Base-by-base conservation (phyloP, 2,797 vertebrate species). In the Rhincodon typus region DNA sequence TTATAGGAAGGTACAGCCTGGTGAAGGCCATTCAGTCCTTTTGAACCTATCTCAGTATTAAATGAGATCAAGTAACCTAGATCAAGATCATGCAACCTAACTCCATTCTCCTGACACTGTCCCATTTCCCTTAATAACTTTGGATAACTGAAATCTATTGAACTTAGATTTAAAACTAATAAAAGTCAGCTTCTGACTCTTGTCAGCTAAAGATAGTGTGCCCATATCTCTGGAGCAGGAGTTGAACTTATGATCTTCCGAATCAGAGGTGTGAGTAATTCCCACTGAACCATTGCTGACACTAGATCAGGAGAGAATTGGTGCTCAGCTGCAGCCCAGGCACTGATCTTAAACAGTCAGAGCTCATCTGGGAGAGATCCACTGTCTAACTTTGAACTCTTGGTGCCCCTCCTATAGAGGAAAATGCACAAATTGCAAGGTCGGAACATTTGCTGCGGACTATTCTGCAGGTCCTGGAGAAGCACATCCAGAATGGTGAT, bases 401-500 rank as follows among this genome's bases (percentile, higher is more conserved):
- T 46, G 42, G 6, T 50, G 70, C 69, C 12, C 50, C 46, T 57
- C 27, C 66, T 15, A 3, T 38, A 95, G 95, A 66, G 6, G 15
- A 42, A 4, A 95, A 95, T 87, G 95, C 95, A 0, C 27, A 34
- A 50, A 95, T 38, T 0, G 95, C 95, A 30, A 21, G 3, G 5
- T 7, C 19, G 27, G 95, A 95, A 70, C 57, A n/a, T 19, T 19
- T 79, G 8, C 77, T 95, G 95, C 57, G 30, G 5, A 66, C 97
- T 1, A 77, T 96, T 1, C 70, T 57, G 0, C 12, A 53, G 0
- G 96, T 97, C 66, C 96, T 98, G 19, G 96, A 88, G 15, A 23
- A 95, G 17, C 96, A 97, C 91, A 87, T 96, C 0, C 23, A 10
- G 1, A 96, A 98, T 0, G 96, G 21, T 0, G 91, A 95, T 0